These are phyloP conservation scores for Temnothorax ravouxi DNA, from an alignment of 2,888 invertebrate species.

Conservation along the genomic window DNA sequence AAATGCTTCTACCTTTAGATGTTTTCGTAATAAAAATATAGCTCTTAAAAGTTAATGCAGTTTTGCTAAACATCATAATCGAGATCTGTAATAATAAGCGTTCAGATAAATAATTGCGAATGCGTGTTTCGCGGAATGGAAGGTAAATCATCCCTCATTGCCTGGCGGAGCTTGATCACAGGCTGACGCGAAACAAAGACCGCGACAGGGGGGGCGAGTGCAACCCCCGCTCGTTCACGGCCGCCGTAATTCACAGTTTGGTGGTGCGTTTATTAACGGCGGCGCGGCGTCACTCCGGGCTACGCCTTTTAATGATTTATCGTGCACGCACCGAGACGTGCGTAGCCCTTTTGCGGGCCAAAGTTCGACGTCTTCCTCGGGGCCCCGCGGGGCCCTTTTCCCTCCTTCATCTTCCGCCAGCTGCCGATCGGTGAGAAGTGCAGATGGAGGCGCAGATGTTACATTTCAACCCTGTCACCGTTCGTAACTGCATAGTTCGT, in stretches of 20 bases:
- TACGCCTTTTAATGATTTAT: conserved; percentile 83
- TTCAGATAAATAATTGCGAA: conserved; percentile 42
- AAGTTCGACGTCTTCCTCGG: conserved; percentile 72
- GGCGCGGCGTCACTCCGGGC: conserved; percentile 82
- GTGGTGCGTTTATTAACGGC: conserved; percentile 82
- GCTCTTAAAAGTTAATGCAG: neutral
- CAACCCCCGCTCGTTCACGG: conserved; percentile 63
- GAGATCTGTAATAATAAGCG: conserved; percentile 27
- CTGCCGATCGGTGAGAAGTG: conserved; percentile 74
- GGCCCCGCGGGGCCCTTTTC: conserved; percentile 69
- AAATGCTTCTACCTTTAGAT: neutral
- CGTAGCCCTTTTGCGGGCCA: conserved; percentile 63
- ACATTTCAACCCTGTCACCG: conserved; percentile 74
- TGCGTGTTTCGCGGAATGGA: conserved; percentile 34
- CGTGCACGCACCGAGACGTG: conserved; percentile 65
- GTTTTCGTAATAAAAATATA: neutral
- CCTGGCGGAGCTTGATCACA: conserved; percentile 31
- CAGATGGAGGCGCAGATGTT: conserved; percentile 82
- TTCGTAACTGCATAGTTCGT: conserved; percentile 38
- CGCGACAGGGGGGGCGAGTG: conserved; percentile 39
- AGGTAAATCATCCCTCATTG: conserved; percentile 52
- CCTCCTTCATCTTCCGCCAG: conserved; percentile 77
- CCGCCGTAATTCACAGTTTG: conserved; percentile 76
- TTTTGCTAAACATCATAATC: neutral
- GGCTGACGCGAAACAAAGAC: conserved; percentile 69